Evolutionary conservation across 2,888 invertebrate species (phyloP).

Genomic region (Drosophila yooni): DNA sequence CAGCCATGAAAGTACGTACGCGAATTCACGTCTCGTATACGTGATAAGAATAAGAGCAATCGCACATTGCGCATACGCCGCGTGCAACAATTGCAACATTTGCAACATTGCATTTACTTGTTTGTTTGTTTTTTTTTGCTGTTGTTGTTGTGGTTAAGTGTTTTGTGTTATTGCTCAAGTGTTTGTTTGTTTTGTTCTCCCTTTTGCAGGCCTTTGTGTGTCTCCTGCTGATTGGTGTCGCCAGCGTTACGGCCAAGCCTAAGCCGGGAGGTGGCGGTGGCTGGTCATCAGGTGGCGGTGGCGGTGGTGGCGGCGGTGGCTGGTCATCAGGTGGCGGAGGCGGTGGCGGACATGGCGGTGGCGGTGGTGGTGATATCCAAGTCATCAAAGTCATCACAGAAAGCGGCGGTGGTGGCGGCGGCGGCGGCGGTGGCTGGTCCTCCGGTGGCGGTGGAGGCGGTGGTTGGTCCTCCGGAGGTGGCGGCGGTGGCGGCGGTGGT

Average conservation of each 20-base stretch:
- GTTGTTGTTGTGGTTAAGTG: conserved; percentile 3
- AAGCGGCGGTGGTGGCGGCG: conserved; percentile 64
- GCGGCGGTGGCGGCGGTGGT: conserved; percentile 69
- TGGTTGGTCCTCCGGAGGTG: conserved; percentile 51
- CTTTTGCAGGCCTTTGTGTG: conserved; percentile 80
- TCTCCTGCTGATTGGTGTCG: conserved; percentile 81
- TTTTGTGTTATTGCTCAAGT: background rate
- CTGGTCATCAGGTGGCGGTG: conserved; percentile 71
- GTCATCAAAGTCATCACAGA: conserved; percentile 61
- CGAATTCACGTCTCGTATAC: conserved; percentile 27
- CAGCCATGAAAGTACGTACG: conserved; percentile 29
- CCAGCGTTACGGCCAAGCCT: conserved; percentile 81
- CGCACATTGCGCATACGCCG: conserved; percentile 33
- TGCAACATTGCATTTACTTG: background rate
- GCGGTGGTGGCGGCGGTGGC: conserved; percentile 69
- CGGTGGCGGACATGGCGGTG: conserved; percentile 66
- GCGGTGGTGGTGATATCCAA: conserved; percentile 61
- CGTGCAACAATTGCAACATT: conserved; percentile 3
- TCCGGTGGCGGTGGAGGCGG: conserved; percentile 64
- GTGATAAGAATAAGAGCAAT: conserved; percentile 21
- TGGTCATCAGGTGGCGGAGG: conserved; percentile 57
- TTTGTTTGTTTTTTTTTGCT: conserved; percentile 5
- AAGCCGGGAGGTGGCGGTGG: conserved; percentile 77
- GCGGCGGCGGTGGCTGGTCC: conserved; percentile 59
- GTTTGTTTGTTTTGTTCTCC: background rate